Evolutionary conservation across 2,797 vertebrate genomes (phyloP).

Genomic region (Malurus leucopterus): DNA sequence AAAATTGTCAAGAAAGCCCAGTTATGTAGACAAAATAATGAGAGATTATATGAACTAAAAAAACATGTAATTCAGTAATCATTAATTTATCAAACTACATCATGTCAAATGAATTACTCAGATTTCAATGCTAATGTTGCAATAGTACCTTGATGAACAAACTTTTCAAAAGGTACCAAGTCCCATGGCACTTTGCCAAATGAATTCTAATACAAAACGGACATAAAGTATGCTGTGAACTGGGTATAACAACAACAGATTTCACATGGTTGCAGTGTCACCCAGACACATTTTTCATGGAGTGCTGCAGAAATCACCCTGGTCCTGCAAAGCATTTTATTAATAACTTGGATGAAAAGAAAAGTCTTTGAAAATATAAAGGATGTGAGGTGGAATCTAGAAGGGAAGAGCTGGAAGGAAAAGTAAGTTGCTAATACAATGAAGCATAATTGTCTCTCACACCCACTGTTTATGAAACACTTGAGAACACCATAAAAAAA

Average conservation of each 20-base stretch:
- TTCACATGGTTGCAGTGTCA: background rate
- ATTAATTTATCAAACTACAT: background rate
- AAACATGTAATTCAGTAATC: background rate
- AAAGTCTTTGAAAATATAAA: background rate
- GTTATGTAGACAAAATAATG: background rate
- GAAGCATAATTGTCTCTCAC: background rate
- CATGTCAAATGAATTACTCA: background rate
- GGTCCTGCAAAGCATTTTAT: background rate
- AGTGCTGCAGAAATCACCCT: background rate
- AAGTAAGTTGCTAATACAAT: background rate
- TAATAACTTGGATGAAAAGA: background rate
- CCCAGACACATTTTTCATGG: background rate
- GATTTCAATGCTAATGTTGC: background rate
- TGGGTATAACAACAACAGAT: background rate
- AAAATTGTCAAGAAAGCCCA: background rate
- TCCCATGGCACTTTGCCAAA: background rate
- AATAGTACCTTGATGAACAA: background rate
- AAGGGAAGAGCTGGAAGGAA: background rate
- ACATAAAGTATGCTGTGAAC: background rate
- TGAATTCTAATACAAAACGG: background rate
- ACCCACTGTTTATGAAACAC: background rate
- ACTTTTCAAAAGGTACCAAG: background rate
- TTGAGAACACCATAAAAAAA: background rate
- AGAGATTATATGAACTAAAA: background rate
- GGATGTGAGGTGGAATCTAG: background rate